phyloP scores from a whole-genome alignment of 2,797 vertebrate species.

The Anguilla megastoma region DNA sequence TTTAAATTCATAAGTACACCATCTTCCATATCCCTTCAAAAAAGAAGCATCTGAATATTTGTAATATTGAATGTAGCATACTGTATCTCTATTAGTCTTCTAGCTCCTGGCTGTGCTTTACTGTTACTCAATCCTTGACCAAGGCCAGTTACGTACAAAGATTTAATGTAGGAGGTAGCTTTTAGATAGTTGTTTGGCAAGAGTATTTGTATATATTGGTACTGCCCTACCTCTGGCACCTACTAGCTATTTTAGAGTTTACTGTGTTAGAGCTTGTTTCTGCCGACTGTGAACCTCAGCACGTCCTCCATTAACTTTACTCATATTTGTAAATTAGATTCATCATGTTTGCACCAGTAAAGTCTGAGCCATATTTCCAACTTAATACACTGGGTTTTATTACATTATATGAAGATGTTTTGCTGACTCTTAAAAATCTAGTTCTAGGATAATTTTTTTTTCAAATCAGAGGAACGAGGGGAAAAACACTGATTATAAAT shows the following conservation, averaged over 20 bases:
- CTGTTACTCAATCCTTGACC: background rate
- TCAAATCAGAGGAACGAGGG: background rate
- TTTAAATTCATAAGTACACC: background rate
- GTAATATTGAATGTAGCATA: too few relatives aligned
- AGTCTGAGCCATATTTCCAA: background rate
- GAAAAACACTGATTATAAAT: background rate
- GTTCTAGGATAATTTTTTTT: too few relatives aligned
- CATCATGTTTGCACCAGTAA: background rate
- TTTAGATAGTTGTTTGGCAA: too few relatives aligned
- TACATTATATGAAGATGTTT: background rate
- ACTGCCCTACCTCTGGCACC: too few relatives aligned
- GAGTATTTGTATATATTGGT: too few relatives aligned
- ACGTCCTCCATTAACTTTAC: background rate
- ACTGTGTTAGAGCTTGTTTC: too few relatives aligned
- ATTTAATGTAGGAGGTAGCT: background rate
- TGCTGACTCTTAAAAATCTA: background rate
- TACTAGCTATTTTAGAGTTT: too few relatives aligned
- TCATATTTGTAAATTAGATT: background rate
- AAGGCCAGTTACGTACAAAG: background rate
- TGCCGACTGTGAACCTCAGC: too few relatives aligned
- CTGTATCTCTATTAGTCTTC: background rate
- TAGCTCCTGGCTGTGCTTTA: background rate
- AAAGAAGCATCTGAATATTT: too few relatives aligned
- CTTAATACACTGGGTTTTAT: background rate
- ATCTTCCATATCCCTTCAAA: background rate